Conservation (phyloP, 92 coral and sea anemone species). For the Ricordea florida region DNA sequence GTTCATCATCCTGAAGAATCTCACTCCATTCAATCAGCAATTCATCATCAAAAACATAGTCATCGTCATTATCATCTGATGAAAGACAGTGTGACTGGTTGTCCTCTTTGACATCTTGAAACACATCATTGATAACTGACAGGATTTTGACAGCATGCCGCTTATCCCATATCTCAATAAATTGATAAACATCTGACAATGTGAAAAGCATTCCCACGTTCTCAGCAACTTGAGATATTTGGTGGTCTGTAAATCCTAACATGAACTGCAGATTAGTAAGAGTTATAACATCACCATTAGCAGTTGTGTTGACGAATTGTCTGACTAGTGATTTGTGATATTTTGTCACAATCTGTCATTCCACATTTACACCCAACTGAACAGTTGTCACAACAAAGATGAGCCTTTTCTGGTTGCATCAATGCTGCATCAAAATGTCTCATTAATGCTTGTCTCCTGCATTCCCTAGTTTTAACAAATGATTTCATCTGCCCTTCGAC, state of each 20-base stretch:
- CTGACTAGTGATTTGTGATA: slow-evolving; percentile 57
- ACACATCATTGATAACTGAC: slow-evolving; percentile 7
- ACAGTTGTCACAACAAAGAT: slow-evolving; percentile 60
- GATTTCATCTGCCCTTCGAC: slow-evolving; percentile 33
- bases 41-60: slow-evolving; percentile 62
- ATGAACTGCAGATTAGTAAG: slow-evolving; percentile 49
- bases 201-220: slow-evolving; percentile 36
- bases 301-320: slow-evolving; percentile 41
- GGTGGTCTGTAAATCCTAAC: slow-evolving; percentile 66
- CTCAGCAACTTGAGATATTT: slow-evolving; percentile 53
- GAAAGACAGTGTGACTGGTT: not conserved
- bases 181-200: slow-evolving; percentile 38
- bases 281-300: slow-evolving; percentile 49
- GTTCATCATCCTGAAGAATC: slow-evolving; percentile 66
- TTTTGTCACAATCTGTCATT: slow-evolving; percentile 27
- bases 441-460: slow-evolving; percentile 36
- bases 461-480: slow-evolving; percentile 23
- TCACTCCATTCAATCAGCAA: slow-evolving; percentile 67
- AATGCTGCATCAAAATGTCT: slow-evolving; percentile 16
- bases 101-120: slow-evolving; percentile 26
- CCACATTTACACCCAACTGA: slow-evolving; percentile 47
- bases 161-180: slow-evolving; percentile 67
- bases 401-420: not conserved
- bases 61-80: not conserved
- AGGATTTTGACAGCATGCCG: slow-evolving; percentile 54